Conservation (phyloP, 2,113 vertebrate species). For the Ameiurus melas region DNA sequence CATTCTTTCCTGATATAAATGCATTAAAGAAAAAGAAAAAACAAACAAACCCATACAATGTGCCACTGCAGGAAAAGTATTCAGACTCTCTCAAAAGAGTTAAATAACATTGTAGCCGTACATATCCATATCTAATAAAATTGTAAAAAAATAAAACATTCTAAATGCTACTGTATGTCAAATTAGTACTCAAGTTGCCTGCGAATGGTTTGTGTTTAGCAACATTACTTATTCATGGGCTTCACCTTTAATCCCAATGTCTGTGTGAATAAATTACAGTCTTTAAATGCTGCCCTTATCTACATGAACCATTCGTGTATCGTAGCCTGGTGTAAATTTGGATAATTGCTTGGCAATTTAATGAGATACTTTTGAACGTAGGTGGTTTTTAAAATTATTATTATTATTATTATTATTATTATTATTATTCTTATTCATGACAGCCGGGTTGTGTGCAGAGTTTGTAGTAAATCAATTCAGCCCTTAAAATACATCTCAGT, state of each 20-base stretch:
- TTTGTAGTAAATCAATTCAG: not conserved
- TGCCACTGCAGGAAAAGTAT: not conserved
- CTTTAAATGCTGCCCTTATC: slow-evolving; percentile 32
- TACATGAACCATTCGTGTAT: not conserved
- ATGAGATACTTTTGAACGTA: not conserved
- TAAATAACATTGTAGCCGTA: not conserved
- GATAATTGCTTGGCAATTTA: slow-evolving; percentile 7
- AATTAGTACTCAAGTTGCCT: not conserved
- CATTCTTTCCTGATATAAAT: slow-evolving; percentile 23
- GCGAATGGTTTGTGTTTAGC: slow-evolving; percentile 18
- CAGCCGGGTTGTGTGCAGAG: too few species aligned
- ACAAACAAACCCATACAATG: too few species aligned
- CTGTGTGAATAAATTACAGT: slow-evolving; percentile 29
- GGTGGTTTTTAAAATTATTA: not conserved
- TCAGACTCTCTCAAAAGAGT: not conserved
- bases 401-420: slow-evolving; percentile 5
- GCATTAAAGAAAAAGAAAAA: not conserved
- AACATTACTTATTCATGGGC: slow-evolving; percentile 39
- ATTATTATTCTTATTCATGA: slow-evolving; percentile 7
- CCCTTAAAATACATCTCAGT: not conserved
- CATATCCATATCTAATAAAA: not conserved
- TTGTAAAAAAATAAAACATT: not conserved
- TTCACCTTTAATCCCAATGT: slow-evolving; percentile 40
- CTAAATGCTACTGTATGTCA: not conserved
- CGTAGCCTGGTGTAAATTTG: slow-evolving; percentile 14